A percentile compares a stretch with the other conserved stretches of the same genome.
These are phyloP conservation scores for Augiades crinisus DNA, from an alignment of 2,888 invertebrate species.

Conservation along the genomic window DNA sequence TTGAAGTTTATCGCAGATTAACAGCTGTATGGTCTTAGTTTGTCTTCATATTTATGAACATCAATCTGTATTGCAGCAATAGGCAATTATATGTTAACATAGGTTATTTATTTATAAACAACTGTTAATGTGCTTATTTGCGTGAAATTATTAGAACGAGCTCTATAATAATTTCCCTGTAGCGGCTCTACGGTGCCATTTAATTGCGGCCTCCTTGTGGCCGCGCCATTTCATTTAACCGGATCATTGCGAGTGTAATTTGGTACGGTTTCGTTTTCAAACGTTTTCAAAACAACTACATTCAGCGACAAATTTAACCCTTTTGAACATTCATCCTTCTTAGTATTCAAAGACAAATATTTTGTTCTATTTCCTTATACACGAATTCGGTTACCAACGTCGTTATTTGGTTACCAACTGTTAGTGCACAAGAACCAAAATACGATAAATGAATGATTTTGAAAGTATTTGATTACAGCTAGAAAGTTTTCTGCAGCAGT, in stretches of 20 bases:
- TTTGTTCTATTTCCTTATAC: no score
- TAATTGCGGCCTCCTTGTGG: background rate
- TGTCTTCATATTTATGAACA: background rate
- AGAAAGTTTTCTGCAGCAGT: no score
- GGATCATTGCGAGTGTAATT: background rate
- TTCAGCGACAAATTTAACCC: background rate
- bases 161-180: background rate
- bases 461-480: no score
- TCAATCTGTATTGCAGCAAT: no score
- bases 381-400: no score
- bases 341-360: background rate
- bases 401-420: no score
- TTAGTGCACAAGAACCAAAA: no score
- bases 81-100: no score
- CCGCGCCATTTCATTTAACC: background rate
- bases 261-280: background rate
- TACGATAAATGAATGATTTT: no score
- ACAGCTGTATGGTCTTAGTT: background rate
- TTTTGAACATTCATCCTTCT: background rate
- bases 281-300: background rate
- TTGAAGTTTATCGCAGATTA: background rate
- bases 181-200: background rate
- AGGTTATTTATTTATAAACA: no score
- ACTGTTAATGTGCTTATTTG: no score
- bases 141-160: no score